Conservation (phyloP, 35 echinoderm and acorn worm species). For the Eucidaris tribuloides region DNA sequence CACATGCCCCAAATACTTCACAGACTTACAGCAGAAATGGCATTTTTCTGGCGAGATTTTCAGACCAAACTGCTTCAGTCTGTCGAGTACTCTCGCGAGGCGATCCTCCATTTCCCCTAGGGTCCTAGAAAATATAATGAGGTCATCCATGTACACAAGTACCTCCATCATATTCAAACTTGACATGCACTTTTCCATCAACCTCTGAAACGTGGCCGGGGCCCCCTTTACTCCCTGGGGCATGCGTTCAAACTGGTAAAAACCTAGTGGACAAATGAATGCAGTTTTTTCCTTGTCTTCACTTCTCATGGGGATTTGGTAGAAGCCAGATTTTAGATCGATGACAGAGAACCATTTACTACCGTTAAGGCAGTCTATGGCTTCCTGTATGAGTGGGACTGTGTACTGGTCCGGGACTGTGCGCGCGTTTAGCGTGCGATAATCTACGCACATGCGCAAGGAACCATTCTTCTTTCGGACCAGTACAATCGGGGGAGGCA, state of each 20-base stretch:
- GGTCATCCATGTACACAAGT: slow-evolving; percentile 49
- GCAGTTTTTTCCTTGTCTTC: slow-evolving; percentile 56
- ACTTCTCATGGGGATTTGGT: slow-evolving; percentile 45
- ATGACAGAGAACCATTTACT: slow-evolving; percentile 48
- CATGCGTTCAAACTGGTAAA: slow-evolving; percentile 48
- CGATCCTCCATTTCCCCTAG: slow-evolving; percentile 40
- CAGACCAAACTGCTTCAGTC: slow-evolving; percentile 25
- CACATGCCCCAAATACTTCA: slow-evolving; percentile 58
- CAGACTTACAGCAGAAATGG: slow-evolving; percentile 27
- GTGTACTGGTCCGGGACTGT: slow-evolving; percentile 34
- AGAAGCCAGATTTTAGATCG: slow-evolving; percentile 45
- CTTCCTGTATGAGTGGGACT: slow-evolving; percentile 48
- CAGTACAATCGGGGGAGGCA: slow-evolving; percentile 35
- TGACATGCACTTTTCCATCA: slow-evolving; percentile 42
- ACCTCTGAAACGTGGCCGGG: slow-evolving; percentile 46
- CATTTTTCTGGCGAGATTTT: slow-evolving; percentile 54
- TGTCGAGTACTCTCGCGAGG: slow-evolving; percentile 42
- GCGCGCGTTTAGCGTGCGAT: not conserved
- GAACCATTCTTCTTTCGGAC: slow-evolving; percentile 45
- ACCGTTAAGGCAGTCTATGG: slow-evolving; percentile 24
- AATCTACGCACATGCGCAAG: slow-evolving; percentile 39
- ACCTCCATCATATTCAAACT: slow-evolving; percentile 31
- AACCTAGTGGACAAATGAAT: too few relatives aligned
- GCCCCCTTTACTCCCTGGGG: slow-evolving; percentile 50
- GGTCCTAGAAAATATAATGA: slow-evolving; percentile 12